Base-by-base conservation (phyloP, 2,888 invertebrate species). In the Phaonia tiefii region DNA sequence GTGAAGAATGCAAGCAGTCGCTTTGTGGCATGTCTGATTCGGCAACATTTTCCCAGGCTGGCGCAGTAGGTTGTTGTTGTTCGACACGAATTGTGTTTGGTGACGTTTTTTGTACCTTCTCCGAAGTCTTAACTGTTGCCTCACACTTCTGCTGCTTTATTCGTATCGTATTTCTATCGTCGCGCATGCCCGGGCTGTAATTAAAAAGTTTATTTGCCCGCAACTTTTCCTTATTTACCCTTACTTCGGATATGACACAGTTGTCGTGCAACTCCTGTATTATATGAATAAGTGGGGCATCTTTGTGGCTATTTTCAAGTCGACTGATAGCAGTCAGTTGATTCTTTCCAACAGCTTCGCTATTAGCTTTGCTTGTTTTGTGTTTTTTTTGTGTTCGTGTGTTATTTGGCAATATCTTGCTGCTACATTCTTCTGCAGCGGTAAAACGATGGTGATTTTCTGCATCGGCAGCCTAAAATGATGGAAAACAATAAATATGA, bases 201-300 rank as follows among this genome's bases (percentile, higher is more conserved):
- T n/a, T n/a, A n/a, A n/a, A n/a, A 39, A 71, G 8, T 10, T 37
- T 42, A 10, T 74, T 44, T 37, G 58, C 7, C 1, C 84, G 76
- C 7, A 89, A 69, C 74, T 88, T 89, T 4, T 88, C 80, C 22
- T 85, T 85, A 69, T 91, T 90, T 1, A 91, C 87, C 39, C 88
- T 88, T 26, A 91, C 89, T 77, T 90, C 89, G 11, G 91, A 91
- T 22, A 90, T 86, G 15, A 91, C 89, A 71, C 88, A 88, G 65
- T 90, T 89, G 31, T 87, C 85, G 42, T 86, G 89, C 77, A 91
- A 84, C 81, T 91, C 91, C 81, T 91, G 91, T 39, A 90, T 87
- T 8, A 91, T 91, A 72, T 89, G 90, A 75, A 91, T 89, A 3
- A 91, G 85, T 0, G 91, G 90, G 0, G 87, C 88, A 83, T 88